These are phyloP conservation scores for Coluber constrictor DNA, from an alignment of 2,797 vertebrate species.

Conservation along the genomic window DNA sequence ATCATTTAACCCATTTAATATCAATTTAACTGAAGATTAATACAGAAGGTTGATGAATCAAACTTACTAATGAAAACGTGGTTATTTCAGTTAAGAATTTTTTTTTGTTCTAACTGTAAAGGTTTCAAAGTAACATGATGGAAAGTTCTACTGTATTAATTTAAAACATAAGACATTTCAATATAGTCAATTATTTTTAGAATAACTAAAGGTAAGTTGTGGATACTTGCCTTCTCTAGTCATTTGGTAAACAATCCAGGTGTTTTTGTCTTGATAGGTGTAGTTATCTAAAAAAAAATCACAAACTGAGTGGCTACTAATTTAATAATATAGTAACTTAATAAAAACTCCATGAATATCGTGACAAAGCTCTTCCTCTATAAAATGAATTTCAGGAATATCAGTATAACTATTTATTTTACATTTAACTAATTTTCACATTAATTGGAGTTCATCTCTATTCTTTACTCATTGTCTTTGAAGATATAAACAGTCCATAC, in stretches of 20 bases:
- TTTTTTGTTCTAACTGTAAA: background rate
- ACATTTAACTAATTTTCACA: background rate
- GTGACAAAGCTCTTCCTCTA: background rate
- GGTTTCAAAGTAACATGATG: background rate
- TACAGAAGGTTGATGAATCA: background rate
- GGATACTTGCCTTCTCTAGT: slow-evolving; percentile 73
- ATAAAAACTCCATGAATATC: background rate
- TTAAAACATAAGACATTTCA: background rate
- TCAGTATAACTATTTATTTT: background rate
- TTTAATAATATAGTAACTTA: background rate
- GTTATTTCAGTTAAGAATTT: background rate
- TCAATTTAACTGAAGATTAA: background rate
- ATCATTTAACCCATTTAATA: background rate
- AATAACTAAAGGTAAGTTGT: background rate
- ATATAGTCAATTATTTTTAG: background rate
- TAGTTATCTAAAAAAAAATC: slow-evolving; percentile 74
- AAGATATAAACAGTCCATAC: background rate
- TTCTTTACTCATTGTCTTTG: background rate
- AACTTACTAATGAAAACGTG: background rate
- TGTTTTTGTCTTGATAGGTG: slow-evolving; percentile 74
- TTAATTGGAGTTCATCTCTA: background rate
- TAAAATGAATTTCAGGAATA: background rate
- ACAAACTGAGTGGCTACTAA: background rate
- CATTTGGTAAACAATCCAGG: slow-evolving; percentile 86
- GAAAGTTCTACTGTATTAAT: background rate